Evolutionary conservation across 1,140 invertebrate genomes (phyloP).

Genomic region (Ladona fulva): DNA sequence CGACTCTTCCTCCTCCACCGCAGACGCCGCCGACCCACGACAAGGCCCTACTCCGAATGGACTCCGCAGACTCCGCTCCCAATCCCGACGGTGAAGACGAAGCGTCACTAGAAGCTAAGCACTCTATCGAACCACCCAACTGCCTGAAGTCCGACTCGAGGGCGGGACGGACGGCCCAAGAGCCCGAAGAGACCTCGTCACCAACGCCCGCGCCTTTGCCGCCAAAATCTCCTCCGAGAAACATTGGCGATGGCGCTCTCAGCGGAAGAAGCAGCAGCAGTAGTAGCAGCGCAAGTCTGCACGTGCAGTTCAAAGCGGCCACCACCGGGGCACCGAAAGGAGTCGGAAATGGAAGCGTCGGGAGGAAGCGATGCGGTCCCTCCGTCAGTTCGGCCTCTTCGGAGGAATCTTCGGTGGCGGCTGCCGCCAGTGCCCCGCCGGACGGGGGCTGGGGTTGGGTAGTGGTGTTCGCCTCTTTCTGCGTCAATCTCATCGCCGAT

Average conservation of each 20-base stretch:
- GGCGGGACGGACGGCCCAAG: neutral
- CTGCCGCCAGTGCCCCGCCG: constrained; percentile 63
- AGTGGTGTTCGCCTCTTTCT: constrained; percentile 59
- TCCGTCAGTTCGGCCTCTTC: constrained; percentile 51
- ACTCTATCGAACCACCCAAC: neutral
- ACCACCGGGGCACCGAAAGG: constrained; percentile 23
- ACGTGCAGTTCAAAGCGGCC: constrained; percentile 49
- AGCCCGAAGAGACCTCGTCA: neutral
- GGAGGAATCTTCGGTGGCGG: constrained; percentile 46
- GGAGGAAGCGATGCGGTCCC: constrained; percentile 34
- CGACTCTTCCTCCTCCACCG: neutral
- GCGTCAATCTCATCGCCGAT: constrained; percentile 85
- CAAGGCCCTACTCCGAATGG: neutral
- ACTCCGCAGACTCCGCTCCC: neutral
- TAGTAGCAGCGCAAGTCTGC: constrained; percentile 28
- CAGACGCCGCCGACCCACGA: neutral
- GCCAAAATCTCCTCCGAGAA: neutral
- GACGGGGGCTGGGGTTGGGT: constrained; percentile 74
- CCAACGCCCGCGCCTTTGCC: neutral
- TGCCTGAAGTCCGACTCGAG: neutral
- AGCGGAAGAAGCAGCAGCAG: neutral
- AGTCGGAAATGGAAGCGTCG: constrained; percentile 35
- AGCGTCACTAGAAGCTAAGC: neutral
- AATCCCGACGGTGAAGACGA: neutral
- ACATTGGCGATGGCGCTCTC: neutral